Evolutionary conservation across 30 jellyfish, hydroid and myxozoan genomes (phyloP).

Genomic region (Aurelia coerulea): DNA sequence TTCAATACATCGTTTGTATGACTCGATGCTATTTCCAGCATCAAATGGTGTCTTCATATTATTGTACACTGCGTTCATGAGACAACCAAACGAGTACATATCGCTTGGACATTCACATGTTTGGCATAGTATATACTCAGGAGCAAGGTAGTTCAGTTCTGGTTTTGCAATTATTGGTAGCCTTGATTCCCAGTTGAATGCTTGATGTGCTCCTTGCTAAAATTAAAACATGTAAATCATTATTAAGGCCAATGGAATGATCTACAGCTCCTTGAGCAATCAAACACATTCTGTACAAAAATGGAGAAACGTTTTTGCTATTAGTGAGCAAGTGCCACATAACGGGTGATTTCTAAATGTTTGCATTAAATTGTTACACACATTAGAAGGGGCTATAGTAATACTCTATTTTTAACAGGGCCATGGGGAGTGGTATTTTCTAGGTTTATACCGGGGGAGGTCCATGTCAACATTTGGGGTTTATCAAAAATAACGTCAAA

Average conservation of each 20-base stretch:
- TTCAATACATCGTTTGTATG: slow-evolving; percentile 83
- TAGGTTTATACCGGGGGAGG: too few species aligned
- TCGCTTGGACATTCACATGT: slow-evolving; percentile 71
- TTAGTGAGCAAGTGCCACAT: too few species aligned
- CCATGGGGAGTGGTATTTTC: too few species aligned
- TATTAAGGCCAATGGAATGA: neutral
- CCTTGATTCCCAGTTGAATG: slow-evolving; percentile 64
- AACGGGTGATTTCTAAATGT: too few species aligned
- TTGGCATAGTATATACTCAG: slow-evolving; percentile 74
- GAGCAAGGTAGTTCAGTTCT: slow-evolving; percentile 87
- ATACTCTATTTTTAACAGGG: too few species aligned
- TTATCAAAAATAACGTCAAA: too few species aligned
- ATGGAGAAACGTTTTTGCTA: too few species aligned
- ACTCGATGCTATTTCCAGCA: slow-evolving; percentile 77
- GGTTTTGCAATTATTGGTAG: slow-evolving; percentile 78
- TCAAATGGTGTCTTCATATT: slow-evolving; percentile 85
- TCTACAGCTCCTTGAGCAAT: too few species aligned
- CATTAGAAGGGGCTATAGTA: too few species aligned
- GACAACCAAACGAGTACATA: slow-evolving; percentile 90
- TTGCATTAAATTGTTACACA: too few species aligned
- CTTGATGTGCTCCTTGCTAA: slow-evolving; percentile 44
- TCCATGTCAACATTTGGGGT: too few species aligned
- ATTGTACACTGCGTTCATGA: slow-evolving; percentile 79
- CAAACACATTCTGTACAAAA: too few species aligned
- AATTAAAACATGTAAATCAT: neutral